Evolutionary conservation across 2,888 invertebrate genomes (phyloP).

Genomic region (Empis stercorea): DNA sequence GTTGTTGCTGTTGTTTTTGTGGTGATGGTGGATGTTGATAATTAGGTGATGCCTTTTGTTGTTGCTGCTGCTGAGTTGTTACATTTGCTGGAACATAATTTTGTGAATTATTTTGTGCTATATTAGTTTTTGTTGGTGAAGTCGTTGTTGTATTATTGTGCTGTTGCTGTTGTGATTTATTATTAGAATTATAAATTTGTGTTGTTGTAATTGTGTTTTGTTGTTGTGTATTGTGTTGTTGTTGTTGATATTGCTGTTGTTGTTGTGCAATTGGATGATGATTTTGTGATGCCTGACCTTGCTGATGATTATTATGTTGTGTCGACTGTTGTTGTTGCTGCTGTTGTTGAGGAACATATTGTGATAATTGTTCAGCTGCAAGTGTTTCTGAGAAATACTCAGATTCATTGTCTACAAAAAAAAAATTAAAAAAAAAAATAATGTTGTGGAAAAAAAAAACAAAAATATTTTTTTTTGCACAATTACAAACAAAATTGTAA

Average conservation of each 20-base stretch:
- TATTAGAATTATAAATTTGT: constrained; percentile 17
- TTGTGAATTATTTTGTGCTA: constrained; percentile 17
- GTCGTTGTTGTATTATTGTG: constrained; percentile 14
- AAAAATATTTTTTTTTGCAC: too few relatives aligned
- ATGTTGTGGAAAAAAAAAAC: too few relatives aligned
- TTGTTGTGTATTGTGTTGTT: constrained; percentile 36
- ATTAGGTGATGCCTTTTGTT: constrained; percentile 15
- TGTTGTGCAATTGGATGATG: constrained; percentile 19
- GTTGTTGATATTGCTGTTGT: constrained; percentile 18
- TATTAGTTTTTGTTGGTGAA: neutral
- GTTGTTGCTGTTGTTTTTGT: constrained; percentile 21
- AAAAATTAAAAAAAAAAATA: too few relatives aligned
- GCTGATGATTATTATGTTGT: constrained; percentile 18
- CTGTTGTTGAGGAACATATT: constrained; percentile 32
- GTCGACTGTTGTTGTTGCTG: constrained; percentile 20
- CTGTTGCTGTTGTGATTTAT: constrained; percentile 19
- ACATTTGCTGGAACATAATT: constrained; percentile 19
- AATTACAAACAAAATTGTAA: too few relatives aligned
- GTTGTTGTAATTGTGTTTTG: constrained; percentile 32
- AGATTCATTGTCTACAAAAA: constrained; percentile 28
- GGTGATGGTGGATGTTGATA: constrained; percentile 16
- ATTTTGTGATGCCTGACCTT: constrained; percentile 17
- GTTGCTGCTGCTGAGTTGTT: constrained; percentile 16
- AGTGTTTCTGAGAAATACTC: constrained; percentile 38
- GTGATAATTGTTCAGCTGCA: constrained; percentile 38